Base-by-base conservation (phyloP, 2,113 vertebrate species). In the Malurus melanocephalus region DNA sequence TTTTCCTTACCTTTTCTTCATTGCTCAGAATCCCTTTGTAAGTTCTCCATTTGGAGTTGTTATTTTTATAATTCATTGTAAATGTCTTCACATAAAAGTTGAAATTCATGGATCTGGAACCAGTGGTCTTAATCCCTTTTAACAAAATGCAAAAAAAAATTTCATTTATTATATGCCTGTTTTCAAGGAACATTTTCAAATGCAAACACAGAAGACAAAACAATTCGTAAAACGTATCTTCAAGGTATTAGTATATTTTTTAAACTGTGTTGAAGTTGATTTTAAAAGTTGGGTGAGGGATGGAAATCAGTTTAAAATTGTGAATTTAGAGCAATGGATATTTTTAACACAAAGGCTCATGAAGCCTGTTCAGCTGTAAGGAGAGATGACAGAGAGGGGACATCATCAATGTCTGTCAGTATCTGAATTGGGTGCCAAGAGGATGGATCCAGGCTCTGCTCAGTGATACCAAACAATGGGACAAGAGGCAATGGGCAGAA, bases 1-100 rank as follows among this genome's bases (percentile, higher is more conserved):
- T 66, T 76, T 61, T 55, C 74, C 96, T 97, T 94, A 98, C 98
- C 97, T 97, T 97, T 89, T 97, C 97, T 85, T 97, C 95, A 26
- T 95, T 96, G 89, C 91, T 97, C 42, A 97, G 90, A 61, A 97
- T 95, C 87, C 96, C 97, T 76, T 96, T 97, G 93, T 98, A 98
- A 19, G 93, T 96, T 87, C 88, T 97, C 98, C 98, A 98, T 86
- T 97, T 98, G 1, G 97, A 97, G 83, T 96, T 97, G 90, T 97
- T 98, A 89, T 96, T 98, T 96, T 93, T 97, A 93, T 98, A 97
- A 85, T 96, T 95, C 85, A 98, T 95, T 83, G 96, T 96, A 95
- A 98, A 98, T 38, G 96, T 98, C 94, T 97, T 97, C 38, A 98
- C 97, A 7, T 97, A 98, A 43, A 97, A 97, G 94, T 97, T 97